A percentile compares a stretch with the other conserved stretches of the same genome.
Conservation (phyloP, 1,140 invertebrate species). For the Eueides isabella region DNA sequence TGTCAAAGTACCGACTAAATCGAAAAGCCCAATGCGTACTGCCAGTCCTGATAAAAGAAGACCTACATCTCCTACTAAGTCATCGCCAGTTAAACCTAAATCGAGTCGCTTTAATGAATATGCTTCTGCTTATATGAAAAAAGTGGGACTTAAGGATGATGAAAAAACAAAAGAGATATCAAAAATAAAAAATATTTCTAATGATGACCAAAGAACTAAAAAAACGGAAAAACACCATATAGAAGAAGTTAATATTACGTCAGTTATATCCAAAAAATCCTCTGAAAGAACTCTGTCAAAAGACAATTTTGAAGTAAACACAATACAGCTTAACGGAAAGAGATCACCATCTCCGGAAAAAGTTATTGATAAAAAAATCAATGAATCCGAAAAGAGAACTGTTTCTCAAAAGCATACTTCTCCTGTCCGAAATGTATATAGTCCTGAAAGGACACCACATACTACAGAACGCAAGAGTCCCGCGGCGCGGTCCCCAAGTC, state of each 20-base stretch:
- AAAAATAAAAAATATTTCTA: conserved; percentile 25
- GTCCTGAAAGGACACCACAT: conserved; percentile 13
- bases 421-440: conserved; percentile 19
- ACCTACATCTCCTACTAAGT: conserved; percentile 62
- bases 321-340: conserved; percentile 55
- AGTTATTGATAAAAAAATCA: conserved; percentile 26
- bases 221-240: conserved; percentile 43
- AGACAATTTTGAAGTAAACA: conserved; percentile 55
- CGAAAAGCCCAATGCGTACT: conserved; percentile 57
- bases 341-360: conserved; percentile 68
- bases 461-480: background rate
- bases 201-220: conserved; percentile 44
- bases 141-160: conserved; percentile 66
- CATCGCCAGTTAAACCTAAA: conserved; percentile 59
- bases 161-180: conserved; percentile 49
- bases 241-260: conserved; percentile 44
- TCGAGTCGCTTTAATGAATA: conserved; percentile 75
- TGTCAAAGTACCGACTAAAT: conserved; percentile 43
- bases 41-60: conserved; percentile 68
- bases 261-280: conserved; percentile 42
- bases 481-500: conserved; percentile 54
- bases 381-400: conserved; percentile 17
- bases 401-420: conserved; percentile 25
- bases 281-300: conserved; percentile 57
- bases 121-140: conserved; percentile 79